These are phyloP conservation scores for Thamnophis elegans DNA, from an alignment of 2,797 vertebrate genomes.

Conservation along the genomic window DNA sequence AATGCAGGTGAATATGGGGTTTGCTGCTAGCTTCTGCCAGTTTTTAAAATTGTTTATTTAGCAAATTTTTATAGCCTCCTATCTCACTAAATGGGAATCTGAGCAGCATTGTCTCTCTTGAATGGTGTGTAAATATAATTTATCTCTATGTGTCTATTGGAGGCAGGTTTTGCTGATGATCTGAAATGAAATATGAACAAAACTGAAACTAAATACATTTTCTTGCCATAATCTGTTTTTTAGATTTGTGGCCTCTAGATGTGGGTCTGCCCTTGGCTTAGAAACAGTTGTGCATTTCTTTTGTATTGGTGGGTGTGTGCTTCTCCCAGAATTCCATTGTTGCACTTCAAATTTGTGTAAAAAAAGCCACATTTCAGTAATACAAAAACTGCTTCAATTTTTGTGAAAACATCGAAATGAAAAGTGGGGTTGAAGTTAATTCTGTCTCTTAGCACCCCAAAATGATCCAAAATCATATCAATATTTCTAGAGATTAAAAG, in stretches of 20 bases:
- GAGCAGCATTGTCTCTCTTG: background rate
- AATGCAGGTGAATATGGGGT: background rate
- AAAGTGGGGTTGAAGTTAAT: background rate
- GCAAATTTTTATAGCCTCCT: background rate
- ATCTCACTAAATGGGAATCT: background rate
- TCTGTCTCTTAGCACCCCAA: background rate
- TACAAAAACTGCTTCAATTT: background rate
- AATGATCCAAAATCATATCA: background rate
- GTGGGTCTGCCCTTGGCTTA: background rate
- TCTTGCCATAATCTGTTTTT: background rate
- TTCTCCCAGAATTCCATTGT: background rate
- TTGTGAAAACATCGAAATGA: background rate
- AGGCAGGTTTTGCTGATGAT: background rate
- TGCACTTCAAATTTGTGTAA: background rate
- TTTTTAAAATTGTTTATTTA: background rate
- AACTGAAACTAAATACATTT: background rate
- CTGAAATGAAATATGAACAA: background rate
- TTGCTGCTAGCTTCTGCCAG: background rate
- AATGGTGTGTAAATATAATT: background rate
- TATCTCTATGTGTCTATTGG: background rate
- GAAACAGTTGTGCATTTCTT: background rate
- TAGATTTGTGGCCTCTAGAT: background rate
- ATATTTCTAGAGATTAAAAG: background rate
- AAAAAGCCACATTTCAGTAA: background rate
- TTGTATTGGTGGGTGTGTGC: background rate